These are phyloP conservation scores for Microcebus tavaratra DNA, from an alignment of 2,113 vertebrate genomes.

Conservation along the genomic window DNA sequence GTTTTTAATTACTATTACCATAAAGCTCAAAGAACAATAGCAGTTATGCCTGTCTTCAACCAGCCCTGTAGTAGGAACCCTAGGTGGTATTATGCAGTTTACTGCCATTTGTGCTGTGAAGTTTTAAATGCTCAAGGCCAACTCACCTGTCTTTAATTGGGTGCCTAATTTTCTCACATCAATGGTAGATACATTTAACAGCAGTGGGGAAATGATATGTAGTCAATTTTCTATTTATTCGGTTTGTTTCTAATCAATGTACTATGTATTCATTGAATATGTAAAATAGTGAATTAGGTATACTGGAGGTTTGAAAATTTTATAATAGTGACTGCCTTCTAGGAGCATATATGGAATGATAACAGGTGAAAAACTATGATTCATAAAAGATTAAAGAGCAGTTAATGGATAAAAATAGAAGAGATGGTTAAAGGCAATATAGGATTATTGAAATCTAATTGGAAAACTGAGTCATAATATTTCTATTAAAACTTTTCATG, in stretches of 20 bases:
- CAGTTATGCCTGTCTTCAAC: neutral
- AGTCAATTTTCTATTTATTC: neutral
- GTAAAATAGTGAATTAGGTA: neutral
- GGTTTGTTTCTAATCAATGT: constrained; percentile 29
- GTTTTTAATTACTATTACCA: neutral
- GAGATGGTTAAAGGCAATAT: constrained; percentile 12
- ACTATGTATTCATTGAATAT: neutral
- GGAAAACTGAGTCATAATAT: constrained; percentile 46
- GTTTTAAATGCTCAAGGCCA: neutral
- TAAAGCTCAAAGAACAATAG: neutral
- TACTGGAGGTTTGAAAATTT: neutral
- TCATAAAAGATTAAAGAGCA: constrained; percentile 21
- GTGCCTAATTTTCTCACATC: neutral
- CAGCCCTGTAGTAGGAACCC: neutral
- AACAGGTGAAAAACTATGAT: neutral
- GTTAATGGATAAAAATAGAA: constrained; percentile 11
- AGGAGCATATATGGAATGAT: neutral
- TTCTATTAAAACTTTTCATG: constrained; percentile 21
- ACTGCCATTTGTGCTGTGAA: neutral
- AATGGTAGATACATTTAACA: neutral
- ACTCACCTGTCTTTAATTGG: neutral
- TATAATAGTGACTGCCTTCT: neutral
- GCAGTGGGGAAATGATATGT: neutral
- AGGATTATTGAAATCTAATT: constrained; percentile 37
- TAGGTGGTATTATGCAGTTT: neutral